Evolutionary conservation across 2,888 invertebrate genomes (phyloP), one percentile per base, ranked within the genome.

Genomic region (Agapetus fuscipes): DNA sequence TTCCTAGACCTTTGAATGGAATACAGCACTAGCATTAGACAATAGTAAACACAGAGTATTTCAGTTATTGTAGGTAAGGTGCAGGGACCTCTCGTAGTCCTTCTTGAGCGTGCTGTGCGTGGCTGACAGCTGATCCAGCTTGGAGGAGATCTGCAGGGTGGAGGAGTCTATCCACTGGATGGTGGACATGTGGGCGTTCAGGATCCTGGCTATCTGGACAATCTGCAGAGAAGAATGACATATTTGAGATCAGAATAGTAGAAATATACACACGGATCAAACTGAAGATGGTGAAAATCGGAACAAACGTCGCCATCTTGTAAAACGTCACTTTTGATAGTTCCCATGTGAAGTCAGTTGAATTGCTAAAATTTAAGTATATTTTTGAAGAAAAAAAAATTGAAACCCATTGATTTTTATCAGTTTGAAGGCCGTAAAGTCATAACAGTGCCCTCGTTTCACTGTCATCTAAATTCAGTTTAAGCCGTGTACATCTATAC

Each of bases 171-270:
- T 79, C 93, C 93, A 95, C 52, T 94, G 90, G 56, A 96, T 71
- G 0, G 93, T 91, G 31, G 90, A 91, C 84, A 94, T 94, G 58
- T 96, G 96, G 0, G 94, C 91, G 64, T 94, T 95, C 3, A 96
- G 66, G 48, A 96, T 94, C 49, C 88, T 85, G 1, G 90, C 85
- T 50, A 96, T 88, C 66, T 94, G 93, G 6, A 86, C 83, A 32
- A 94, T 83, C 83, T 85, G 69, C 27, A 70, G 73, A 20, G 4
- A 6, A 28, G 30, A 30, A n/a, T n/a, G n/a, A n/a, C n/a, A n/a
- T n/a, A n/a, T 34, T 17, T 26, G 26, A 17, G 24, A 6, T 25
- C 24, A 11, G 10, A 25, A 3, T 4, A 15, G 15, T 37, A 32
- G 27, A 30, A 10, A 15, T 14, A 30, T 20, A 33, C 11, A 2